Conservation (phyloP, 2,113 vertebrate genomes). For the Labeo rohita region DNA sequence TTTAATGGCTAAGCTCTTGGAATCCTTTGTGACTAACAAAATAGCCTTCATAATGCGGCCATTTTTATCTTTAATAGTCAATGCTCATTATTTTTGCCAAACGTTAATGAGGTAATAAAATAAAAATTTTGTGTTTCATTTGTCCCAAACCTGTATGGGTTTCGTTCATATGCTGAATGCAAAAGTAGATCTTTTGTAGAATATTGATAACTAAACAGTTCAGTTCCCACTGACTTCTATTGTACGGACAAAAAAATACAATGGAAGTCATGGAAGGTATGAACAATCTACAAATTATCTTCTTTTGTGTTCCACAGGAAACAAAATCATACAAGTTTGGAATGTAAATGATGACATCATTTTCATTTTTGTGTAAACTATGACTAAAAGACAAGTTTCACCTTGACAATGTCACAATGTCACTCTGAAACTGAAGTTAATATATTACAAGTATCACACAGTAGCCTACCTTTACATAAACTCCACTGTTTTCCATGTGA, state of each 20-base stretch:
- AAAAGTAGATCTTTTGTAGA: background rate
- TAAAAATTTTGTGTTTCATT: background rate
- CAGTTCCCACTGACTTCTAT: background rate
- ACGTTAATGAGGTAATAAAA: background rate
- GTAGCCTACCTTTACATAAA: slow-evolving; percentile 75
- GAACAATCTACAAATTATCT: background rate
- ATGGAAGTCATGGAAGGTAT: background rate
- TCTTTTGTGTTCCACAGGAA: background rate
- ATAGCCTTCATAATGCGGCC: background rate
- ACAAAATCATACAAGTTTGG: background rate
- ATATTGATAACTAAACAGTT: background rate
- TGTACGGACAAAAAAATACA: background rate
- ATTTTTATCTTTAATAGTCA: background rate
- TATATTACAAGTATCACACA: background rate
- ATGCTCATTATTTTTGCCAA: background rate
- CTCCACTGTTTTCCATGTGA: slow-evolving; percentile 61
- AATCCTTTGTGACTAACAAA: slow-evolving; percentile 46
- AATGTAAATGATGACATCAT: background rate
- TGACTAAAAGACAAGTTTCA: background rate
- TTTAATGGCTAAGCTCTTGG: slow-evolving; percentile 36
- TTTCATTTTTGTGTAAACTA: background rate
- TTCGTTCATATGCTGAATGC: background rate
- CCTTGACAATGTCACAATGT: background rate
- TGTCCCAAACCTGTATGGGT: background rate
- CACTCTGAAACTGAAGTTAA: background rate